phyloP scores from a whole-genome alignment of 2,113 vertebrate genomes.

The Ceyx cyanopectus region DNA sequence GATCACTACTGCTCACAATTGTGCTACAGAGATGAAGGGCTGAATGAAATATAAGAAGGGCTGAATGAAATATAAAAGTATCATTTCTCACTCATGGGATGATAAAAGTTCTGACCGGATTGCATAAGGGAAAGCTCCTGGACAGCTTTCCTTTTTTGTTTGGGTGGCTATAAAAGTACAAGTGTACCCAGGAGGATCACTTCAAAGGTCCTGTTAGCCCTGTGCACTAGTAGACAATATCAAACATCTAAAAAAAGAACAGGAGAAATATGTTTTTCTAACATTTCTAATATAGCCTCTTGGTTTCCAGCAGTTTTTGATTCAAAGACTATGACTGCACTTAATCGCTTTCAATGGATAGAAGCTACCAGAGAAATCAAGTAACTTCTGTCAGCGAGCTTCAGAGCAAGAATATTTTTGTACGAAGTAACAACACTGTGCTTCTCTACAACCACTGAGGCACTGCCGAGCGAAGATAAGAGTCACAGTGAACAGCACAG shows the following conservation, averaged over 20 bases:
- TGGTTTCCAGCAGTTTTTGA: neutral
- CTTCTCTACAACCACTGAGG: neutral
- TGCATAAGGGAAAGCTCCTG: neutral
- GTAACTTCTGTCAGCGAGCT: conserved; percentile 15
- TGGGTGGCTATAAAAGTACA: neutral
- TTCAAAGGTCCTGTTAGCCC: neutral
- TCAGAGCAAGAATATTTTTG: conserved; percentile 43
- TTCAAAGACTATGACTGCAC: neutral
- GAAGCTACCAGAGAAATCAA: conserved; percentile 29
- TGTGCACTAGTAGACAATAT: neutral
- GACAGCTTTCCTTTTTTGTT: neutral
- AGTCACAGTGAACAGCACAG: neutral
- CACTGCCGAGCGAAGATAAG: conserved; percentile 37
- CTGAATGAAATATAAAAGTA: neutral
- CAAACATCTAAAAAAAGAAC: neutral
- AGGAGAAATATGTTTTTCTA: neutral
- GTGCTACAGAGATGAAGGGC: neutral
- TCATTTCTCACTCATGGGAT: neutral
- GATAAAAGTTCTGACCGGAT: neutral
- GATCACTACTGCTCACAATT: neutral
- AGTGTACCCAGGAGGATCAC: neutral
- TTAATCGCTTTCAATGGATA: neutral
- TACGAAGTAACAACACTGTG: neutral
- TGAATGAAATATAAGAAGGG: neutral
- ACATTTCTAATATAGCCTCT: neutral